Base-by-base conservation (phyloP, 1,140 invertebrate genomes). In the Caenorhabditis inopinata region DNA sequence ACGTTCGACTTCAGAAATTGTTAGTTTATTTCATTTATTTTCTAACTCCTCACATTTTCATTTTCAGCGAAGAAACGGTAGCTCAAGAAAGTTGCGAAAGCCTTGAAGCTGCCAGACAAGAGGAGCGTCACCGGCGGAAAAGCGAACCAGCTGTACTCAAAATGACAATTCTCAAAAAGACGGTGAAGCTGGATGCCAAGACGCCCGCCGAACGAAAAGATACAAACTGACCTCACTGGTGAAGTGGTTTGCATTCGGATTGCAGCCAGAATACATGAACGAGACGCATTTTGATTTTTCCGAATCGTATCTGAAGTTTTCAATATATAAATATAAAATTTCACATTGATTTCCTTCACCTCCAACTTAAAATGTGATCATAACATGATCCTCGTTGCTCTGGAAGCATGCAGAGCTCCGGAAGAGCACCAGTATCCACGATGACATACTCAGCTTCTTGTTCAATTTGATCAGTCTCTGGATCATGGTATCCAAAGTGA, bases 341-440 rank as follows among this genome's bases (percentile, higher is more conserved):
- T 32, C 1, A 16, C 3, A 18, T 23, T 51, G 46, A 48, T 29
- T 32, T 42, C 6, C 5, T 9, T 45, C 29, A 47, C 73, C 23
- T 49, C 38, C 58, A 81, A 21, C 87, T 76, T 2, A 88, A 78
- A 38, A 79, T 62, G 18, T 84, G 68, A 29, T 85, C 87, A 47
- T 76, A 88, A 74, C 87, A 88, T n/a, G 84, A 79, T 46, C 87
- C 87, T 49, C 51, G 35, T 46, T 88, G 84, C 81, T 88, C 87
- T 27, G 87, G 82, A 23, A 86, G 80, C 38, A 79, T 21, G 73
- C 87, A 88, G 0, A 88, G 68, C 76, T 86, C 88, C 78, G 73
- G 81, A 80, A 82, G 77, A 12, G 51, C 27, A 25, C 29, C 32
- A 11, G 75, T 48, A 53, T 42, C 46, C 11, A 76, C 32, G 18